These are phyloP conservation scores for Spilosoma lubricipeda DNA, from an alignment of 2,888 invertebrate genomes.

Conservation along the genomic window DNA sequence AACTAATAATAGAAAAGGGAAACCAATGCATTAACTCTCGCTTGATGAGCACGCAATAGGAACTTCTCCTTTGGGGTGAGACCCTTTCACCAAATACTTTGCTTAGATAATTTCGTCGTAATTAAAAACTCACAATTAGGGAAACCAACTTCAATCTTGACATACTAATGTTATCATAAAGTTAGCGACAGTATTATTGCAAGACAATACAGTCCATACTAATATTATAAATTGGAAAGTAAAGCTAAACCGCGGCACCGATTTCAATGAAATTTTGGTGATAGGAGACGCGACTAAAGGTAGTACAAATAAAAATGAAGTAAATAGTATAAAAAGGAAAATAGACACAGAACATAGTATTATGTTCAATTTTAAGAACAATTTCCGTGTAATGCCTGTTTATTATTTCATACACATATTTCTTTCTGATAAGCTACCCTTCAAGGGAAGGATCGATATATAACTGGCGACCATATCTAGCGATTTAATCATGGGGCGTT, in stretches of 20 bases:
- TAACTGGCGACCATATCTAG: neutral
- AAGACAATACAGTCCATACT: neutral
- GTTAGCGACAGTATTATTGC: neutral
- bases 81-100: conserved; percentile 25
- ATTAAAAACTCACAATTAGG: conserved; percentile 20
- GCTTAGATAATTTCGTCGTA: conserved; percentile 31
- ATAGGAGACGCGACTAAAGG: too few relatives aligned
- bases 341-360: neutral
- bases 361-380: too few relatives aligned
- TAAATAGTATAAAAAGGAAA: neutral
- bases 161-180: neutral
- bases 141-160: conserved; percentile 14
- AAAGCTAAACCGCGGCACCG: too few relatives aligned
- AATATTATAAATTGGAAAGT: too few relatives aligned
- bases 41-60: conserved; percentile 37
- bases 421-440: neutral
- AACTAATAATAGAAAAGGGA: conserved; percentile 60
- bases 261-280: too few relatives aligned
- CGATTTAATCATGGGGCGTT: neutral
- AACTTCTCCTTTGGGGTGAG: conserved; percentile 29
- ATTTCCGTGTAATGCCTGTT: neutral
- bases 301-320: too few relatives aligned
- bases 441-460: neutral
- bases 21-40: conserved; percentile 58
- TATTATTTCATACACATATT: neutral